Percentiles rank a stretch among this genome's conserved stretches.
phyloP scores from a whole-genome alignment of 37 sponge, comb jelly and placozoan genomes.

The Diacarnus erythraeanus region DNA sequence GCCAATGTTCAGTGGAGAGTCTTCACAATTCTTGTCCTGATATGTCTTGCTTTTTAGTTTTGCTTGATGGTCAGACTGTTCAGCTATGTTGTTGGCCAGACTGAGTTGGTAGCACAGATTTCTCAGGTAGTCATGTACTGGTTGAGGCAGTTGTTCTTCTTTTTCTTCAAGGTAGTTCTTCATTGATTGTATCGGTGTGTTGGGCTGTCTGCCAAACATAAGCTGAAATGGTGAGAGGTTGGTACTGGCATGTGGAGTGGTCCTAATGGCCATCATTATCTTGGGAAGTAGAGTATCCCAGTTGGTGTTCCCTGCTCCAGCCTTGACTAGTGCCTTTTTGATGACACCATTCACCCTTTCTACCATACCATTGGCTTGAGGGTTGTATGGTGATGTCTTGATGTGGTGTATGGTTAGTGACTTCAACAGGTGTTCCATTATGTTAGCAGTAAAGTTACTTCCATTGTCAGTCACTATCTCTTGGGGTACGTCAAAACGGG shows the following conservation, averaged over 20 bases:
- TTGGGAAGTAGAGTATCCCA: background rate
- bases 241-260: background rate
- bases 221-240: background rate
- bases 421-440: background rate
- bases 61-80: too few relatives aligned
- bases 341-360: background rate
- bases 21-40: too few relatives aligned
- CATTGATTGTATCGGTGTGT: background rate
- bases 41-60: too few relatives aligned
- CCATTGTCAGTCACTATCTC: background rate
- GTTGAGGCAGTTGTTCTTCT: too few relatives aligned
- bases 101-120: too few relatives aligned
- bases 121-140: too few relatives aligned
- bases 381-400: background rate
- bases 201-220: background rate
- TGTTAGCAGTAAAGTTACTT: background rate
- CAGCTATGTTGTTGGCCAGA: too few relatives aligned
- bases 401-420: background rate
- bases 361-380: background rate
- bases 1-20: too few relatives aligned
- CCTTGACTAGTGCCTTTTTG: background rate
- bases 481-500: background rate
- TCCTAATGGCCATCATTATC: background rate
- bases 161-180: too few relatives aligned
- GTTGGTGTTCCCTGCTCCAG: background rate